Evolutionary conservation across 2,888 invertebrate genomes (phyloP).

Genomic region (Malacosoma neustria): DNA sequence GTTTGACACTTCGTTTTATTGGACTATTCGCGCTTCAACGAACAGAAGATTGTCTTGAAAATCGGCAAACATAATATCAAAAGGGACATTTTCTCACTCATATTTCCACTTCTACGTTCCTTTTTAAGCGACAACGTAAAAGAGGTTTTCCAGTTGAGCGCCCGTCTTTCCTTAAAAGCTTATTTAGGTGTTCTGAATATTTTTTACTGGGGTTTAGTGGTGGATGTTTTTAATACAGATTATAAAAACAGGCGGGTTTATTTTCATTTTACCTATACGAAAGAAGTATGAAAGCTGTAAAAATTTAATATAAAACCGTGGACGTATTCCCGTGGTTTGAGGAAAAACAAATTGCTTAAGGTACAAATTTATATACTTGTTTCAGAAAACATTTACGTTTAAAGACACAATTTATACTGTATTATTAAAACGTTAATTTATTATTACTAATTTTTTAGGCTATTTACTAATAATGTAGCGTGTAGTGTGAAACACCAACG

Average conservation of each 20-base stretch:
- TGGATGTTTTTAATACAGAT: background rate
- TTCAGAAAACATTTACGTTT: too few species aligned
- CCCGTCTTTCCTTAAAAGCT: background rate
- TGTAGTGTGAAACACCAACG: too few species aligned
- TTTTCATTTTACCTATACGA: background rate
- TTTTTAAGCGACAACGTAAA: background rate
- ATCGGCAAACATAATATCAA: constrained; percentile 12
- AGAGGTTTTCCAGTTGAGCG: background rate
- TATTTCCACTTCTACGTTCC: background rate
- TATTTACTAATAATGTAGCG: too few species aligned
- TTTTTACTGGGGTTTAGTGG: background rate
- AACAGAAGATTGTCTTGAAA: constrained; percentile 27
- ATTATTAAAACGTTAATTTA: too few species aligned
- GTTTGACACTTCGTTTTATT: constrained; percentile 45
- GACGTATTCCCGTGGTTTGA: too few species aligned
- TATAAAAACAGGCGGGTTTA: background rate
- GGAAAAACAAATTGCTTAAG: too few species aligned
- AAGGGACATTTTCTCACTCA: constrained; percentile 7
- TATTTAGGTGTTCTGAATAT: background rate
- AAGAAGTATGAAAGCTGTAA: background rate
- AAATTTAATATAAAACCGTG: background rate
- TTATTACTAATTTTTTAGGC: too few species aligned
- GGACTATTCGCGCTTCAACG: constrained; percentile 33
- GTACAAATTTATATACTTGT: too few species aligned
- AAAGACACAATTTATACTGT: too few species aligned